phyloP scores from a whole-genome alignment of 1,140 invertebrate genomes.

The Papilio aristodemus region DNA sequence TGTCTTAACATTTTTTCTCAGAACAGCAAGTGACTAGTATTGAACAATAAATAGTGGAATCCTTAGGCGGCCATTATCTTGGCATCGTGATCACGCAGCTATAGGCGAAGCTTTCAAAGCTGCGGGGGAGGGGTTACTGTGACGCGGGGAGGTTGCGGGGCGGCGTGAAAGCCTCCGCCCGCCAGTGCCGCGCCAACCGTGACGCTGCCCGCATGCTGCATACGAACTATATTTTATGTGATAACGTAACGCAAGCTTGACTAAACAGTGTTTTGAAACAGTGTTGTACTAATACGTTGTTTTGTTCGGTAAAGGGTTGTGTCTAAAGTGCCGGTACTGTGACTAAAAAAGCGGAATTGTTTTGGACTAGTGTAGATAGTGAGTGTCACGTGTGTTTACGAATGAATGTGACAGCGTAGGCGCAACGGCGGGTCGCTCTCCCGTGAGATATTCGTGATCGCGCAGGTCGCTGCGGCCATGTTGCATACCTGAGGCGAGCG shows the following conservation, averaged over 20 bases:
- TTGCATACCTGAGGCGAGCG: conserved; percentile 76
- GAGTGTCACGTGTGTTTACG: conserved; percentile 78
- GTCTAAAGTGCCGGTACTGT: conserved; percentile 34
- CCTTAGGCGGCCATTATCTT: conserved; percentile 75
- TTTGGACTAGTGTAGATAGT: conserved; percentile 57
- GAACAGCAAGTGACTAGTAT: conserved; percentile 55
- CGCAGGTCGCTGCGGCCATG: conserved; percentile 76
- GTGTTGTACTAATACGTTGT: conserved; percentile 42
- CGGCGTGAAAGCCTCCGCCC: conserved; percentile 71
- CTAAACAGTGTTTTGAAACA: conserved; percentile 57
- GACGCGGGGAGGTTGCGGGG: conserved; percentile 62
- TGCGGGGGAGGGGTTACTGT: conserved; percentile 56
- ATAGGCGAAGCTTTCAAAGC: conserved; percentile 67
- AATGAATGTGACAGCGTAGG: conserved; percentile 77
- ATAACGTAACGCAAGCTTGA: conserved; percentile 60
- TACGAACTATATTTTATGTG: conserved; percentile 40
- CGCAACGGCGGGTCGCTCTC: conserved; percentile 72
- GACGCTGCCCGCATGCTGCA: conserved; percentile 61
- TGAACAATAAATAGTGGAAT: conserved; percentile 77
- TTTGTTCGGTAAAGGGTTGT: conserved; percentile 31
- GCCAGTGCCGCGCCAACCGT: conserved; percentile 70
- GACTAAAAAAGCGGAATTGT: conserved; percentile 36
- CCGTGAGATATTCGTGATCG: conserved; percentile 78
- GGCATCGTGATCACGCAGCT: conserved; percentile 72
- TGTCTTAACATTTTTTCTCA: conserved; percentile 46